These are phyloP conservation scores for Aleiodes leptofemur DNA, from an alignment of 2,888 invertebrate genomes.

Conservation along the genomic window DNA sequence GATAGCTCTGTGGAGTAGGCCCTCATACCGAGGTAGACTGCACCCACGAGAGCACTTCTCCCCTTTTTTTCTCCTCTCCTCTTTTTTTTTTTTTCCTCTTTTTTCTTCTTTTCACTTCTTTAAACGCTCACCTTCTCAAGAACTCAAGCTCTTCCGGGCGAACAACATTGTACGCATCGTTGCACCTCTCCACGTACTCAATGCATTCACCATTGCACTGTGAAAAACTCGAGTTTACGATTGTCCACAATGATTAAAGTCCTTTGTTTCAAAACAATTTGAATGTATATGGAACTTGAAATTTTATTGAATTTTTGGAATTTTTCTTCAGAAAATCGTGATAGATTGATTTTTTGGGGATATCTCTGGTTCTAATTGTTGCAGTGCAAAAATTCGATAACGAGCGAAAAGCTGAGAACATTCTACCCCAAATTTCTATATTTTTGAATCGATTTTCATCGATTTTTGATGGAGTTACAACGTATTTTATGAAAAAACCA, in stretches of 20 bases:
- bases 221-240: not conserved
- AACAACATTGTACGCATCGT: conserved; percentile 56
- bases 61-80: conserved; percentile 2
- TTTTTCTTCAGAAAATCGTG: too few species aligned
- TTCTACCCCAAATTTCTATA: too few species aligned
- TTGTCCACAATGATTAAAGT: conserved; percentile 26
- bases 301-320: too few species aligned
- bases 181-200: conserved; percentile 38
- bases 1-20: not conserved
- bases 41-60: conserved; percentile 20
- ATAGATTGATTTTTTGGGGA: too few species aligned
- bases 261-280: conserved; percentile 20
- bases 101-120: not conserved
- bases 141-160: conserved; percentile 54
- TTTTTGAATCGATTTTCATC: too few species aligned
- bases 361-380: too few species aligned
- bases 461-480: too few species aligned
- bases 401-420: too few species aligned
- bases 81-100: too few species aligned
- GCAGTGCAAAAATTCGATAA: too few species aligned
- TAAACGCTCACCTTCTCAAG: conserved; percentile 31
- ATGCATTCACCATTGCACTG: conserved; percentile 9
- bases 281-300: too few species aligned
- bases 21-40: conserved; percentile 5
- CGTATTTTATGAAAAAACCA: too few species aligned